Percentiles rank a stretch among this genome's conserved stretches.
phyloP scores from a whole-genome alignment of 2,888 invertebrate genomes.

The Cheilosia urbana region DNA sequence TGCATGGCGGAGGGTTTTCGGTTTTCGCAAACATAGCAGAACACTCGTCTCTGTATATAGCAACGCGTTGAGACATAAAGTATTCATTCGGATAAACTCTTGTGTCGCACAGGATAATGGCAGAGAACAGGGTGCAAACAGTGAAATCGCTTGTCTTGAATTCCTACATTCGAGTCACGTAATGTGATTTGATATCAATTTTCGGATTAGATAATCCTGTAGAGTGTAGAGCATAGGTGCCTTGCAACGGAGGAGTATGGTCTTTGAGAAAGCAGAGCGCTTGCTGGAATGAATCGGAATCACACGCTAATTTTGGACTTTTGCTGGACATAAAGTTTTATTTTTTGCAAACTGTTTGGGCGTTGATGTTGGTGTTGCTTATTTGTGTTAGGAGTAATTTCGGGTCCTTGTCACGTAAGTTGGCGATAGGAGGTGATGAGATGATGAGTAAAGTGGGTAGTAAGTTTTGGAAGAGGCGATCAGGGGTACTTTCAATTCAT shows the following conservation, averaged over 20 bases:
- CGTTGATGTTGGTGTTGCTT: constrained; percentile 3
- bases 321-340: constrained; percentile 53
- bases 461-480: background rate
- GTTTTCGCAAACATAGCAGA: constrained; percentile 63
- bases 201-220: constrained; percentile 72
- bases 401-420: constrained; percentile 46
- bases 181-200: constrained; percentile 82
- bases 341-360: constrained; percentile 27
- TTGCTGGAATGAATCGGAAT: constrained; percentile 59
- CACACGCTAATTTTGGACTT: constrained; percentile 68
- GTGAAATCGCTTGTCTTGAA: constrained; percentile 35
- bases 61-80: constrained; percentile 44
- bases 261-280: constrained; percentile 27
- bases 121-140: constrained; percentile 34
- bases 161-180: constrained; percentile 79
- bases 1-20: constrained; percentile 42
- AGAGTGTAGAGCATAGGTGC: constrained; percentile 43
- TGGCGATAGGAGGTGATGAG: background rate
- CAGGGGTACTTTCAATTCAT: no score
- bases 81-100: constrained; percentile 67
- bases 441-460: constrained; percentile 1
- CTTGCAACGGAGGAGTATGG: constrained; percentile 9
- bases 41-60: constrained; percentile 24
- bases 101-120: constrained; percentile 40
- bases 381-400: background rate